phyloP scores from a whole-genome alignment of 64 coral and sea anemone species.

The Montipora sp. region DNA sequence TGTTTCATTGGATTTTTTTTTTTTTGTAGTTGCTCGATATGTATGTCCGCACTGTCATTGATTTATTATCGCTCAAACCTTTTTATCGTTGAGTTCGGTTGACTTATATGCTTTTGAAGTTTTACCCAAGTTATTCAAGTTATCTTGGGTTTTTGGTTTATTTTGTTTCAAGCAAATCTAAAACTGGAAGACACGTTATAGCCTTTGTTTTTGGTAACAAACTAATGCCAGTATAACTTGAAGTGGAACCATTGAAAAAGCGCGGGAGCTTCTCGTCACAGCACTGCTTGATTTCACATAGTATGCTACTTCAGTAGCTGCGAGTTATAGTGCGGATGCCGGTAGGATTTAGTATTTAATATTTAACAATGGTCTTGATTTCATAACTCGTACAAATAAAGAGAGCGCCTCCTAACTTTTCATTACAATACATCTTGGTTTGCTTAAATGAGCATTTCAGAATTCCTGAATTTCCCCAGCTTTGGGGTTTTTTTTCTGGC shows the following conservation, averaged over 20 bases:
- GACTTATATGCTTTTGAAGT: no score
- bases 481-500: no score
- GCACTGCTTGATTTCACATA: background rate
- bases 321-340: background rate
- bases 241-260: background rate
- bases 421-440: background rate
- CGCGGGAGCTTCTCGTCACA: background rate
- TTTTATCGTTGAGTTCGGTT: no score
- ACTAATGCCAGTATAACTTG: background rate
- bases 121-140: no score
- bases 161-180: background rate
- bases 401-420: background rate
- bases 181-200: background rate
- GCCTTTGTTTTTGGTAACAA: background rate
- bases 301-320: background rate
- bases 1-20: no score
- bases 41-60: no score
- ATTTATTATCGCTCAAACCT: no score
- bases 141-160: background rate
- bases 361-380: slow-evolving; percentile 6
- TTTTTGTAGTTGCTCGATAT: no score
- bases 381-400: slow-evolving; percentile 9
- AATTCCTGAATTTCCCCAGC: no score
- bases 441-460: no score
- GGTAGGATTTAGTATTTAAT: slow-evolving; percentile 22